These are phyloP conservation scores for Archocentrus centrarchus DNA, from an alignment of 2,113 vertebrate species.

Conservation along the genomic window DNA sequence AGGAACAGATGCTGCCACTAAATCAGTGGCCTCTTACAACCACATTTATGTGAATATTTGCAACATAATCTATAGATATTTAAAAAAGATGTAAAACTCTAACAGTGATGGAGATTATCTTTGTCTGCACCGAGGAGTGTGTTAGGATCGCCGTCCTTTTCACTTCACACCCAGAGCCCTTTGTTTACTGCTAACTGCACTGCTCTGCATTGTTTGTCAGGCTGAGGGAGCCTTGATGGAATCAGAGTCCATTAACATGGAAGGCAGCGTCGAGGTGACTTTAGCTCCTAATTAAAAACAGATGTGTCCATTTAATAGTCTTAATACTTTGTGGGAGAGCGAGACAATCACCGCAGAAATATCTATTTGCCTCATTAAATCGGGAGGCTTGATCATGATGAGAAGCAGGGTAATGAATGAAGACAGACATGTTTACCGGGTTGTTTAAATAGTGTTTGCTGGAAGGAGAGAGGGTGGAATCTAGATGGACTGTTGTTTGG, in stretches of 20 bases:
- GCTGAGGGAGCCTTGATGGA: constrained; percentile 74
- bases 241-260: constrained; percentile 84
- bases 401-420: constrained; percentile 84
- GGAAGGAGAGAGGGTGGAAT: constrained; percentile 60
- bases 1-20: not conserved
- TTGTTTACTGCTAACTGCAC: constrained; percentile 59
- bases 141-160: not conserved
- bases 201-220: constrained; percentile 66
- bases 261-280: constrained; percentile 85
- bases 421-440: constrained; percentile 85
- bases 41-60: not conserved
- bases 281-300: constrained; percentile 87
- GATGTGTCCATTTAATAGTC: constrained; percentile 89
- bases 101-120: not conserved
- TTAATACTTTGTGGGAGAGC: constrained; percentile 87
- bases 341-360: constrained; percentile 85
- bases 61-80: not conserved
- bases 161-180: constrained; percentile 38
- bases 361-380: constrained; percentile 87
- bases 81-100: not conserved
- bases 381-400: constrained; percentile 83
- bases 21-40: not conserved
- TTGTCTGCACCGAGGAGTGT: not conserved
- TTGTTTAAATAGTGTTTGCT: constrained; percentile 81
- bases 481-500: constrained; percentile 58